Conservation (phyloP, 2,113 vertebrate genomes). For the Silurus meridionalis region DNA sequence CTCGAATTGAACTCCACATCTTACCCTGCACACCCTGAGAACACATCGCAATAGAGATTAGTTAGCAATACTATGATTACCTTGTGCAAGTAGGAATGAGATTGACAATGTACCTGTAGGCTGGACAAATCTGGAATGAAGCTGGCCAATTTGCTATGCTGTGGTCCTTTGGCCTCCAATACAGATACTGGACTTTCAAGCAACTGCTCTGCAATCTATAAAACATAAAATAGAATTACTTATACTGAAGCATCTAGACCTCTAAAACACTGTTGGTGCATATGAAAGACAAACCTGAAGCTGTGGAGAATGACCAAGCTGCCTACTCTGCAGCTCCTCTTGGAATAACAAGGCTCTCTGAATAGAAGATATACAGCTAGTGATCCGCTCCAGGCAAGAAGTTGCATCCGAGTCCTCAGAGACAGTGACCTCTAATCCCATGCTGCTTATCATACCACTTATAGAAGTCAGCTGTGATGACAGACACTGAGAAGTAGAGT, state of each 20-base stretch:
- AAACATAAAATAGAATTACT: background rate
- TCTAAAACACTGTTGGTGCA: background rate
- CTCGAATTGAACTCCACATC: conserved; percentile 69
- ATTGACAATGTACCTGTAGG: conserved; percentile 75
- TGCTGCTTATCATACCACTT: conserved; percentile 71
- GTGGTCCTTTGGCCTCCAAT: conserved; percentile 66
- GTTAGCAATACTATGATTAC: background rate
- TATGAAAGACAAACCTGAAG: conserved; percentile 68
- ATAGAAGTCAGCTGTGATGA: conserved; percentile 64
- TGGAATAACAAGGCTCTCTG: conserved; percentile 65
- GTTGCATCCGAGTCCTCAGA: conserved; percentile 60
- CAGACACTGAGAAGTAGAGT: conserved; percentile 53
- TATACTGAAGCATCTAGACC: background rate
- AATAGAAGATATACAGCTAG: conserved; percentile 64
- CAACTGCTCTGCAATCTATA: conserved; percentile 60
- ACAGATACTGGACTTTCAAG: conserved; percentile 71
- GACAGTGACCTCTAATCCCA: conserved; percentile 63
- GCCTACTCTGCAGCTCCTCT: conserved; percentile 66
- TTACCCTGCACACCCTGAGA: conserved; percentile 53
- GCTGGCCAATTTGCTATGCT: conserved; percentile 59
- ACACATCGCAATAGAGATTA: background rate
- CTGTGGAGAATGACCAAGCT: conserved; percentile 66
- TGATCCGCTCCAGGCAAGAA: conserved; percentile 73
- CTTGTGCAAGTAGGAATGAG: background rate
- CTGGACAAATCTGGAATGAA: conserved; percentile 72